phyloP scores from a whole-genome alignment of 2,888 invertebrate genomes.

The Tetragonula carbonaria region DNA sequence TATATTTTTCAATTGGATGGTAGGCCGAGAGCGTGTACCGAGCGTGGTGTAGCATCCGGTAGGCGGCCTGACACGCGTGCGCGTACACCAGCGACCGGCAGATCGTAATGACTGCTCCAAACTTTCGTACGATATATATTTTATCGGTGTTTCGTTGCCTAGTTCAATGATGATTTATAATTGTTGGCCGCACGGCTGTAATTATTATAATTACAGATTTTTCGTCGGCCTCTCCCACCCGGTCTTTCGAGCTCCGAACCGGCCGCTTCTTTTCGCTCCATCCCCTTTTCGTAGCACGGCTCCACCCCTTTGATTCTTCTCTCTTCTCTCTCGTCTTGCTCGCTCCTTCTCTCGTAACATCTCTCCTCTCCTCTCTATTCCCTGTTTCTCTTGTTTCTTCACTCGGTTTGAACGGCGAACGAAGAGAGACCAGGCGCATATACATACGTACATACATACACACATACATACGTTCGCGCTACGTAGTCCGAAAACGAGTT shows the following conservation, averaged over 20 bases:
- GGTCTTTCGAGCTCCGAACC: conserved; percentile 40
- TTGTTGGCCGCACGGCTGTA: conserved; percentile 77
- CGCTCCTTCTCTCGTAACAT: conserved; percentile 48
- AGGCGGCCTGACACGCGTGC: conserved; percentile 18
- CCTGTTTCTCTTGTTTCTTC: conserved; percentile 41
- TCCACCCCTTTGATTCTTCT: conserved; percentile 75
- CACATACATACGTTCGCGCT: conserved; percentile 57
- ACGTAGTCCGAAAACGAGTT: conserved; percentile 73
- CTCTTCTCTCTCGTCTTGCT: conserved; percentile 37
- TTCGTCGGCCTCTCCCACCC: conserved; percentile 70
- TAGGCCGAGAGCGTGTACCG: conserved; percentile 46
- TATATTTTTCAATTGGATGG: conserved; percentile 68
- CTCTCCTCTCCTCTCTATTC: conserved; percentile 20
- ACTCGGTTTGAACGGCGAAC: conserved; percentile 45
- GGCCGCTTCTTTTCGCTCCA: conserved; percentile 58
- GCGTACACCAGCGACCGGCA: neutral
- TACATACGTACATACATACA: neutral
- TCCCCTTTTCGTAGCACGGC: conserved; percentile 62
- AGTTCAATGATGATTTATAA: conserved; percentile 82
- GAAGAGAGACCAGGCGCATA: conserved; percentile 64
- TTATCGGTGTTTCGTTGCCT: conserved; percentile 78
- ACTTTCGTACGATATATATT: conserved; percentile 62
- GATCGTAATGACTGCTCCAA: conserved; percentile 42
- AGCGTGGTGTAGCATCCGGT: conserved; percentile 19
- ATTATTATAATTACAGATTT: conserved; percentile 82